Conservation (phyloP, 2,113 vertebrate genomes). For the Equus quagga region DNA sequence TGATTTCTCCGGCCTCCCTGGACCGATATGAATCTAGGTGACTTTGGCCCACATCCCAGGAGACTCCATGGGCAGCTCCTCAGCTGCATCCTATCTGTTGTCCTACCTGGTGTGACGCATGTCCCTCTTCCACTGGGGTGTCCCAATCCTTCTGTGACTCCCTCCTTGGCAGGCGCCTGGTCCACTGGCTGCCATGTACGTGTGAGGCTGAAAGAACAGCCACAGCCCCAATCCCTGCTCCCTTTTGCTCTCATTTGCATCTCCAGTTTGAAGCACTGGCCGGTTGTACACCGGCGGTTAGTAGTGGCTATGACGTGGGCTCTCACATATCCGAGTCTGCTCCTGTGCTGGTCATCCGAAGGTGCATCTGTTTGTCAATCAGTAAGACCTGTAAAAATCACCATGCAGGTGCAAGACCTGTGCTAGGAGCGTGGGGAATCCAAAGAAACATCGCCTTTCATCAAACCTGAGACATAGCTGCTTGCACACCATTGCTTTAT, state of each 20-base stretch:
- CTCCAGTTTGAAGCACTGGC: accelerated
- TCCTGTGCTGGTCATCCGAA: background rate
- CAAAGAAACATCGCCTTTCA: background rate
- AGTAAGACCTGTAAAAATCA: background rate
- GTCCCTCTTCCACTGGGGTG: accelerated
- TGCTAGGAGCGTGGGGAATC: background rate
- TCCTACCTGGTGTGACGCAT: background rate
- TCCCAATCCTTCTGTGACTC: background rate
- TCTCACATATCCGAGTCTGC: accelerated
- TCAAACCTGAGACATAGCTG: background rate
- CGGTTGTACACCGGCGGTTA: too few relatives aligned
- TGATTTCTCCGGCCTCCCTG: background rate
- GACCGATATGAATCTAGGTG: background rate
- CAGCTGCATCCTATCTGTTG: too few relatives aligned
- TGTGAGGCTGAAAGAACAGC: background rate
- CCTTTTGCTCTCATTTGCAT: accelerated
- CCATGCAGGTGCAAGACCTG: accelerated
- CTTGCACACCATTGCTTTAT: background rate
- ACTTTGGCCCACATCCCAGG: background rate
- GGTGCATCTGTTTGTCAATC: background rate
- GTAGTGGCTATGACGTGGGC: accelerated
- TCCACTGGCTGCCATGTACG: background rate
- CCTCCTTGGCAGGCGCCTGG: accelerated
- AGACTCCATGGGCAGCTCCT: background rate
- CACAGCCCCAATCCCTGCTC: background rate